Conservation (phyloP, 1,140 invertebrate species). For the Drosophila leontia region DNA sequence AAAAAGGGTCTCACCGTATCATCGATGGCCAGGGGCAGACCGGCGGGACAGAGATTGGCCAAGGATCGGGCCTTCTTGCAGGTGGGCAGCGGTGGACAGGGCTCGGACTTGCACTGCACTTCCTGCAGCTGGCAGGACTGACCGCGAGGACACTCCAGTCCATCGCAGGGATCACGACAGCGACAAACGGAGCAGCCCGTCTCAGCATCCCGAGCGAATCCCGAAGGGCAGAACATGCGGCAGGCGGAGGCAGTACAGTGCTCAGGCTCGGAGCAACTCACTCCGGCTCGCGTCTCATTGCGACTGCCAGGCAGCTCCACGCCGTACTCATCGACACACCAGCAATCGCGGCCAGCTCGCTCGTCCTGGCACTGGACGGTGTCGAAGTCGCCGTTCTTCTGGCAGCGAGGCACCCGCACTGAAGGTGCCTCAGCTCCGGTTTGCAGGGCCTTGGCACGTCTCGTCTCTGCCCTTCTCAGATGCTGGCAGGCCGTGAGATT, state of each 20-base stretch:
- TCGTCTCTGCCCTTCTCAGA: slow-evolving; percentile 87
- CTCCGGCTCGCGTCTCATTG: slow-evolving; percentile 87
- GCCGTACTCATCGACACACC: slow-evolving; percentile 92
- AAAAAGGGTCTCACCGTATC: slow-evolving; percentile 91
- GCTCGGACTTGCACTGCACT: slow-evolving; percentile 90
- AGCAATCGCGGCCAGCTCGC: slow-evolving; percentile 88
- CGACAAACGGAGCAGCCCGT: slow-evolving; percentile 92
- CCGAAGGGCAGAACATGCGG: slow-evolving; percentile 94
- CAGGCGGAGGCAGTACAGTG: slow-evolving; percentile 92
- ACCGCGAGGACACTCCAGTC: slow-evolving; percentile 90
- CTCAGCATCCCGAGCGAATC: slow-evolving; percentile 88
- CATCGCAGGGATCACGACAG: slow-evolving; percentile 92
- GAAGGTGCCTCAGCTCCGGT: slow-evolving; percentile 72
- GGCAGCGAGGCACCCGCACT: slow-evolving; percentile 89
- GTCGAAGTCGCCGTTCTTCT: slow-evolving; percentile 90
- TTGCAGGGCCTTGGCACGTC: slow-evolving; percentile 87
- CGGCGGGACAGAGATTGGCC: slow-evolving; percentile 91
- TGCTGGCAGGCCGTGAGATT: slow-evolving; percentile 89
- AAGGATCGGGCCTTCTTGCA: slow-evolving; percentile 91
- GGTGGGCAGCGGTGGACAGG: slow-evolving; percentile 93
- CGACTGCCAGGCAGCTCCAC: slow-evolving; percentile 91
- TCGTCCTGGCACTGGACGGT: slow-evolving; percentile 90
- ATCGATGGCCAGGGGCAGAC: slow-evolving; percentile 91
- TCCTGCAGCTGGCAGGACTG: slow-evolving; percentile 92
- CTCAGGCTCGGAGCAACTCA: slow-evolving; percentile 90